These are phyloP conservation scores for Epicampocera succincta DNA, from an alignment of 2,888 invertebrate species.

Conservation along the genomic window DNA sequence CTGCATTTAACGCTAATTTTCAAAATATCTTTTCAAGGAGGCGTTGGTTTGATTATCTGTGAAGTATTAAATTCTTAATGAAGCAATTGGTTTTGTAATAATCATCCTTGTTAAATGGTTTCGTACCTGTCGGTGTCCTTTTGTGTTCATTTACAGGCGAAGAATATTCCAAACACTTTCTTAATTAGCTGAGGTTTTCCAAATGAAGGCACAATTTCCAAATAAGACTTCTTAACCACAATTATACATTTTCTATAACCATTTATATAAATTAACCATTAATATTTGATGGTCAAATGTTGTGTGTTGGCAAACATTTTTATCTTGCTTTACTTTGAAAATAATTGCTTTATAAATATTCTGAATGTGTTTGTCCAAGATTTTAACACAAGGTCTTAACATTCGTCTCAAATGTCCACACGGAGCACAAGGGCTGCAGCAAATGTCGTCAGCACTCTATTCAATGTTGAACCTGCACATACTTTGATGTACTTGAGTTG, in stretches of 20 bases:
- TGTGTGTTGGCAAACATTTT: conserved; percentile 29
- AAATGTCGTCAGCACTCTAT: conserved; percentile 25
- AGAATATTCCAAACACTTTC: too few relatives aligned
- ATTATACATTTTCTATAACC: background rate
- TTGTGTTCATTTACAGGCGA: conserved; percentile 11
- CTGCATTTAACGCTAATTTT: too few relatives aligned
- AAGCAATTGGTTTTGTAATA: conserved; percentile 20
- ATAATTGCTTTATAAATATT: conserved; percentile 14
- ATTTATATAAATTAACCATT: background rate
- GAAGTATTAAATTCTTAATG: conserved; percentile 17
- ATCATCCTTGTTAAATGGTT: background rate
- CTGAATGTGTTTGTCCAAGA: conserved; percentile 17
- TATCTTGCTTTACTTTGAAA: background rate
- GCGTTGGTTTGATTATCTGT: too few relatives aligned
- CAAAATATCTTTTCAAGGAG: too few relatives aligned
- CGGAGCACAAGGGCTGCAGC: conserved; percentile 15
- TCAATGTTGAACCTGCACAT: conserved; percentile 7
- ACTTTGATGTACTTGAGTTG: conserved; percentile 12
- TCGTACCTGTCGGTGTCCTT: background rate
- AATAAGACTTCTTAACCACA: background rate
- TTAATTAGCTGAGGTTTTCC: background rate
- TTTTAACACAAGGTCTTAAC: conserved; percentile 38
- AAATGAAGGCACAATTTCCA: conserved; percentile 20
- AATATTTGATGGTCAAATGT: background rate
- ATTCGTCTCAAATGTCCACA: conserved; percentile 30